Evolutionary conservation across 2,888 invertebrate species (phyloP).

Genomic region (Netelia virgata): DNA sequence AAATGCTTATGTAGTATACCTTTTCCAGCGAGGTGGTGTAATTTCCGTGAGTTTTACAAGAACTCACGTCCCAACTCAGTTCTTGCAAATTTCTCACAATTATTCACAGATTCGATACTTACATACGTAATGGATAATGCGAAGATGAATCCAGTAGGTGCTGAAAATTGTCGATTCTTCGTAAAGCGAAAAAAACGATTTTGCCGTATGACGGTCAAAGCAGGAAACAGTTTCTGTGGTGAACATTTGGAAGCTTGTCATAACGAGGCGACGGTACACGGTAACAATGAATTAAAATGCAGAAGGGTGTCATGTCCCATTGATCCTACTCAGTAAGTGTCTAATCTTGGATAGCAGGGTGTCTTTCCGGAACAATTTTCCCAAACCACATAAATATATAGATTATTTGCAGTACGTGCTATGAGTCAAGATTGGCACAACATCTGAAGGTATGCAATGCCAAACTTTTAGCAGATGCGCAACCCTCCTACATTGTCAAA

Average conservation of each 20-base stretch:
- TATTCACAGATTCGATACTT: background rate
- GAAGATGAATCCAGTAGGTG: background rate
- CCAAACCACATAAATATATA: conserved; percentile 67
- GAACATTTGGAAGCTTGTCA: conserved; percentile 86
- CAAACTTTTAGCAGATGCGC: conserved; percentile 84
- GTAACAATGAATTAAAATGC: conserved; percentile 66
- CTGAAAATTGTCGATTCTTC: conserved; percentile 84
- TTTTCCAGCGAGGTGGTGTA: too few relatives aligned
- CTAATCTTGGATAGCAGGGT: conserved; percentile 20
- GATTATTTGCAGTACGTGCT: conserved; percentile 88
- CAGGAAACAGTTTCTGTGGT: conserved; percentile 90
- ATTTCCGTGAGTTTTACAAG: too few relatives aligned
- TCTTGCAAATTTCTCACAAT: too few relatives aligned
- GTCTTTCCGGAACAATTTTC: conserved; percentile 42
- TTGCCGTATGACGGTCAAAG: conserved; percentile 91
- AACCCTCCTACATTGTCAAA: conserved; percentile 86
- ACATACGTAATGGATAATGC: background rate
- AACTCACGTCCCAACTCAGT: too few relatives aligned
- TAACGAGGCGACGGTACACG: conserved; percentile 48
- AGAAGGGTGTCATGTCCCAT: conserved; percentile 89
- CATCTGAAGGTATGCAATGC: conserved; percentile 92
- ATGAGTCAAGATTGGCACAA: conserved; percentile 88
- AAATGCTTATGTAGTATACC: too few relatives aligned
- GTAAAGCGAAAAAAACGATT: conserved; percentile 90
- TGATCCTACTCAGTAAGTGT: conserved; percentile 90